Base-by-base conservation (phyloP, 1,140 invertebrate species). In the Neuroterus valhalla region DNA sequence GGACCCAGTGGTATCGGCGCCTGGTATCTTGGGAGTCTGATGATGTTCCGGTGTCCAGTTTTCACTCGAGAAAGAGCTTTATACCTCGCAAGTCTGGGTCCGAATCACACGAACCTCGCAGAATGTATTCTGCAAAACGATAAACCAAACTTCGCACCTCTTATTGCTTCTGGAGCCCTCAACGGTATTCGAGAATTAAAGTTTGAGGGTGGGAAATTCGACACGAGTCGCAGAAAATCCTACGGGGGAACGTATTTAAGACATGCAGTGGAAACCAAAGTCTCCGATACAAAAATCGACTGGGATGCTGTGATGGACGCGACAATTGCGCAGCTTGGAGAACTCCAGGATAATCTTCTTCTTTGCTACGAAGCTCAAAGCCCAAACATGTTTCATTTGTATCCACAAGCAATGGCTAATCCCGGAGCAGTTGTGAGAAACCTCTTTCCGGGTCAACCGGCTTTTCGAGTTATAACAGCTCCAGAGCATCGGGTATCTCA, bases 311-410 rank as follows among this genome's bases (percentile, higher is more conserved):
- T 91, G 1, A 88, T 91, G 81, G 87, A 91, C 75, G 84, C 84
- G 2, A 87, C 84, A 14, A 88, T 84, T 75, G 86, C 87, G 4
- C 89, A 90, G 19, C 81, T 92, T 4, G 82, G 88, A 1, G 91
- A 93, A 50, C 77, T 93, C 46, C 91, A 93, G 84, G 92, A 93
- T 71, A 91, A 92, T 82, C 71, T 93, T 17, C 83, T 94, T 38
- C 77, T 94, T 2, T 89, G 82, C 72, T 93, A 92, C 79, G 91
- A 91, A 45, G 92, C 93, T 10, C 91, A 92, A 79, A 90, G 90
- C 80, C 92, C 92, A 0, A 83, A 88, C 12, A 82, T 89, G 12
- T 88, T 93, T 68, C 91, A 92, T 77, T 81, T 93, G 10, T 93
- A 94, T 85, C 93, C 93, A 14, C 92, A 92, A 79, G 89, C 91